Conservation (phyloP, 2,797 vertebrate genomes). For the Sebastolobus altivelis region DNA sequence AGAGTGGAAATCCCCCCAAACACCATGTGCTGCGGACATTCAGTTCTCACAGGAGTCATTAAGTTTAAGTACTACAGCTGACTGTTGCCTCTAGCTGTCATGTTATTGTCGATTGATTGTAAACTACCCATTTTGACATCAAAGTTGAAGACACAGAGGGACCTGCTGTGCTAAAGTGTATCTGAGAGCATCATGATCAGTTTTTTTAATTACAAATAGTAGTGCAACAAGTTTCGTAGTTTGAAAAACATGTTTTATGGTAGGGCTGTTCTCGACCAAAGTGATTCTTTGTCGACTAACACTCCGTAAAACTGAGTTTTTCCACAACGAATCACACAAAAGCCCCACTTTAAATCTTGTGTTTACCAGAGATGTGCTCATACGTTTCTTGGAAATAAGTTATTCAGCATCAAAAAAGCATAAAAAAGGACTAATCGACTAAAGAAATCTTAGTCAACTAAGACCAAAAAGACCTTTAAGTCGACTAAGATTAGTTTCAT, state of each 20-base stretch:
- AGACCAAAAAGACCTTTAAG: too few relatives aligned
- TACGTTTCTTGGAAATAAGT: too few relatives aligned
- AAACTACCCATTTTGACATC: slow-evolving; percentile 22
- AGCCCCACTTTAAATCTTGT: too few relatives aligned
- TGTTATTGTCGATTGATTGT: slow-evolving; percentile 23
- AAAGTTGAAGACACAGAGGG: neutral
- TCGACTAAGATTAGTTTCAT: too few relatives aligned
- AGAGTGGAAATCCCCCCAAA: slow-evolving; percentile 80
- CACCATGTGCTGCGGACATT: slow-evolving; percentile 59
- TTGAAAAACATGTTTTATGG: neutral
- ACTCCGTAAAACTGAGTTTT: too few relatives aligned
- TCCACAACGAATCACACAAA: too few relatives aligned
- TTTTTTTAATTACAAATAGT: neutral
- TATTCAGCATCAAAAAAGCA: too few relatives aligned
- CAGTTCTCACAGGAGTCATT: slow-evolving; percentile 55
- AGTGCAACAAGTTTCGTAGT: neutral
- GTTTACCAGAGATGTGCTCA: too few relatives aligned
- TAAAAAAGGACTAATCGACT: too few relatives aligned
- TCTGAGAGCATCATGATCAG: neutral
- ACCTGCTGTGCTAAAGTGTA: neutral
- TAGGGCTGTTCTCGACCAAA: too few relatives aligned
- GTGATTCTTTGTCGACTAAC: too few relatives aligned
- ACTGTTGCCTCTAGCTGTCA: slow-evolving; percentile 36
- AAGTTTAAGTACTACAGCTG: slow-evolving; percentile 42
- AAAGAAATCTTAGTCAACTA: too few relatives aligned